Conservation (phyloP, 2,797 vertebrate species). For the Synanceia verrucosa region DNA sequence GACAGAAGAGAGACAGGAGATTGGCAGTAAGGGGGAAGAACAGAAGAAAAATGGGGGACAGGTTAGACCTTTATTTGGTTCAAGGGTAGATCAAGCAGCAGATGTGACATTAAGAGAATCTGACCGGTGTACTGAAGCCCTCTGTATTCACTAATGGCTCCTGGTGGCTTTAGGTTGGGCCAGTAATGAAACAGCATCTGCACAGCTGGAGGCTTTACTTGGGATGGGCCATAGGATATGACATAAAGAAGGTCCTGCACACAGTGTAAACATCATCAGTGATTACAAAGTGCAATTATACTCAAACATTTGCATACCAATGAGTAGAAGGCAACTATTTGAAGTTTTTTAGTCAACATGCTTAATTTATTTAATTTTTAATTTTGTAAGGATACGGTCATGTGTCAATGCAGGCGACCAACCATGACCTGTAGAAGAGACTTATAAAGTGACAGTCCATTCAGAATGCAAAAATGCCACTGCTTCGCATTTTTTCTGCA, state of each 20-base stretch:
- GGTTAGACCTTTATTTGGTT: slow-evolving; percentile 35
- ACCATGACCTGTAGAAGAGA: too few species aligned
- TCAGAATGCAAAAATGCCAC: too few species aligned
- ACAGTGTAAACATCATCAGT: slow-evolving; percentile 18
- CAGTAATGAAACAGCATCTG: slow-evolving; percentile 99
- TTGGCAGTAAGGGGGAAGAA: not conserved
- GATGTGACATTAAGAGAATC: slow-evolving; percentile 42
- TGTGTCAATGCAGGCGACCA: too few species aligned
- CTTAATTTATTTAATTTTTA: not conserved
- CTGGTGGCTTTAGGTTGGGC: slow-evolving; percentile 98
- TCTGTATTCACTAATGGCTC: slow-evolving; percentile 98
- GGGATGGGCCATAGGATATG: slow-evolving; percentile 98
- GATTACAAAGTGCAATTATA: not conserved
- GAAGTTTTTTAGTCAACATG: not conserved
- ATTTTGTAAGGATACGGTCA: too few species aligned
- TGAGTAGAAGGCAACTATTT: not conserved
- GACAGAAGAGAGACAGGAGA: slow-evolving; percentile 11
- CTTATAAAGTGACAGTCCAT: too few species aligned
- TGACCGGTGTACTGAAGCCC: slow-evolving; percentile 98
- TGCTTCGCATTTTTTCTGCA: too few species aligned
- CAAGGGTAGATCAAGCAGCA: slow-evolving; percentile 21
- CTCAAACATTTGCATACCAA: not conserved
- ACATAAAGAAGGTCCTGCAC: slow-evolving; percentile 96
- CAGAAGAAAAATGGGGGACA: not conserved
- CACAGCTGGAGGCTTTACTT: slow-evolving; percentile 98